Conservation (phyloP, 2,797 vertebrate genomes). For the Decapterus maruadsi region DNA sequence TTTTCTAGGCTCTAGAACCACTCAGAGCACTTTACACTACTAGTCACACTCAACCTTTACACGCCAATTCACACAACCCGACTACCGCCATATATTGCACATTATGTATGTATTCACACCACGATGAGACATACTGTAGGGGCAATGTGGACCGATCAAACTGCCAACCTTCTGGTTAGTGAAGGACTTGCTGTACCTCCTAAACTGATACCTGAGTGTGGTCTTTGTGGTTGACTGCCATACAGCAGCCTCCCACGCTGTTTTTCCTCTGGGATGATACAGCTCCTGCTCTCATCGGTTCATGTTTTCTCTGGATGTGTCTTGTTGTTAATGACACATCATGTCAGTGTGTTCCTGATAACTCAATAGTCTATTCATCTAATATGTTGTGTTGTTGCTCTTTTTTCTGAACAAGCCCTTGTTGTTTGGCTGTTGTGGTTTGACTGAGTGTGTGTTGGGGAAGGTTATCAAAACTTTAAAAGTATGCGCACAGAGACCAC, state of each 20-base stretch:
- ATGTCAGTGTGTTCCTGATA: slow-evolving; percentile 9
- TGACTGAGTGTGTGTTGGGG: not conserved
- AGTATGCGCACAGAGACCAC: slow-evolving; percentile 25
- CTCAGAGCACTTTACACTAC: too few species aligned
- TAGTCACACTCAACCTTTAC: too few species aligned
- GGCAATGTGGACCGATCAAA: too few species aligned
- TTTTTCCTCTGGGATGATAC: not conserved
- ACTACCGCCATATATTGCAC: too few species aligned
- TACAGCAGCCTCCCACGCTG: not conserved
- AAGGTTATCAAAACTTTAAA: not conserved
- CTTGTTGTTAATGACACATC: slow-evolving; percentile 18
- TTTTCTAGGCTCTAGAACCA: too few species aligned
- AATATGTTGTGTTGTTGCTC: not conserved
- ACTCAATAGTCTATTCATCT: slow-evolving; percentile 31
- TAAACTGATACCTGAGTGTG: not conserved
- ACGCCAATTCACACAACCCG: too few species aligned
- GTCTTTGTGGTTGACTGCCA: not conserved
- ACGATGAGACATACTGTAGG: too few species aligned
- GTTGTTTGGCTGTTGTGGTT: not conserved
- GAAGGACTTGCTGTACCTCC: too few species aligned
- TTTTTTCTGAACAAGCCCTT: slow-evolving; percentile 8
- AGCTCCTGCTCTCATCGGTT: slow-evolving; percentile 12
- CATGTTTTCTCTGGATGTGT: slow-evolving; percentile 24
- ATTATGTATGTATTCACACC: too few species aligned
- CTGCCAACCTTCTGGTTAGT: too few species aligned